phyloP scores from a whole-genome alignment of 1,140 invertebrate species.

The Drosophila navojoa region DNA sequence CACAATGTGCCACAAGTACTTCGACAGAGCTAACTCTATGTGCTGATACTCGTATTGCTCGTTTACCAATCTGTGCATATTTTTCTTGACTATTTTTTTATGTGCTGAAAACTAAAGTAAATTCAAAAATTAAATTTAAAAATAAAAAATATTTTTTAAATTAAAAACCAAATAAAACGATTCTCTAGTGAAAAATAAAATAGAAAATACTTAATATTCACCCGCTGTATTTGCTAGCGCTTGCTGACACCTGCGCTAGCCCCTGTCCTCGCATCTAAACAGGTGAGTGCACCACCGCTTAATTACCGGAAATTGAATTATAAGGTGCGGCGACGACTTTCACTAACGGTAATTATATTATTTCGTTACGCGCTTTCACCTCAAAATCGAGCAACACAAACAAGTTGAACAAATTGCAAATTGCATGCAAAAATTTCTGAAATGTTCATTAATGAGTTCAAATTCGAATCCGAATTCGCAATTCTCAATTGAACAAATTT shows the following conservation, averaged over 20 bases:
- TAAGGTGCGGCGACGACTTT: conserved; percentile 13
- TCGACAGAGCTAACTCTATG: neutral
- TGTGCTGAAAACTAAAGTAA: conserved; percentile 9
- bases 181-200: neutral
- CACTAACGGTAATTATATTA: conserved; percentile 23
- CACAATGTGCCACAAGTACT: neutral
- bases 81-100: conserved; percentile 24
- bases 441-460: no score
- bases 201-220: neutral
- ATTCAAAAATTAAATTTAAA: no score
- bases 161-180: neutral
- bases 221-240: no score
- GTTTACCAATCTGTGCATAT: neutral
- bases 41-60: no score
- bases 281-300: conserved; percentile 41
- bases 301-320: conserved; percentile 38
- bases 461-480: no score
- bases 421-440: no score
- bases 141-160: no score
- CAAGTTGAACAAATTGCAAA: neutral
- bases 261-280: neutral
- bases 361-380: neutral
- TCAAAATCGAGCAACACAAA: neutral
- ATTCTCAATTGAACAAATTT: no score
- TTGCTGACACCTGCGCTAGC: neutral